Evolutionary conservation across 1,140 invertebrate species (phyloP).

Genomic region (Dolichoris vasculosae): DNA sequence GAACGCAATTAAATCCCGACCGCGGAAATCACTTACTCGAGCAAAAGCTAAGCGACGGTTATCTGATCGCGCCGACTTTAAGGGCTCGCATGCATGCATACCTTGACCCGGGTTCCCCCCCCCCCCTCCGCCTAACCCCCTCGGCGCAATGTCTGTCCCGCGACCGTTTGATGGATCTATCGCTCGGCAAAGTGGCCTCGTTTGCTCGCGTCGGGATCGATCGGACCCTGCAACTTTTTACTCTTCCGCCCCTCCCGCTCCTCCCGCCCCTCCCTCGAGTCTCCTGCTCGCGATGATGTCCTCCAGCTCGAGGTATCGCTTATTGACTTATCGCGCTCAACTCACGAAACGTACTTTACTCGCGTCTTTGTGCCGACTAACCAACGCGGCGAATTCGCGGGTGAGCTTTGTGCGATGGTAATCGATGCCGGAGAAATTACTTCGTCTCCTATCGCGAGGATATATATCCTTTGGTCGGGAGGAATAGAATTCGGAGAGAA

Average conservation of each 20-base stretch:
- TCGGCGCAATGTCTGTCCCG: not conserved
- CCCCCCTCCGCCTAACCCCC: not conserved
- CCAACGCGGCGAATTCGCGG: too few relatives aligned
- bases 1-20: slow-evolving; percentile 34
- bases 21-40: slow-evolving; percentile 49
- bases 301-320: not conserved
- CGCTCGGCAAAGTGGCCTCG: slow-evolving; percentile 23
- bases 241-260: not conserved
- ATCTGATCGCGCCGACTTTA: slow-evolving; percentile 18
- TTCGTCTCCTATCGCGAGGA: too few relatives aligned
- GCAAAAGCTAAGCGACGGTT: slow-evolving; percentile 1
- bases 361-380: too few relatives aligned
- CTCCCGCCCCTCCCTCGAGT: not conserved
- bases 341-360: not conserved
- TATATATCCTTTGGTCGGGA: too few relatives aligned
- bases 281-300: not conserved
- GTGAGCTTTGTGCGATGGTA: too few relatives aligned
- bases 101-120: not conserved
- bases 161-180: slow-evolving; percentile 43
- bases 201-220: not conserved
- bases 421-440: too few relatives aligned
- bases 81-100: slow-evolving; percentile 25
- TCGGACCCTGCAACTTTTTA: not conserved
- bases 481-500: too few relatives aligned
- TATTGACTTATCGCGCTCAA: not conserved